Conservation (phyloP, 2,888 invertebrate species). For the Athetis lepigone region DNA sequence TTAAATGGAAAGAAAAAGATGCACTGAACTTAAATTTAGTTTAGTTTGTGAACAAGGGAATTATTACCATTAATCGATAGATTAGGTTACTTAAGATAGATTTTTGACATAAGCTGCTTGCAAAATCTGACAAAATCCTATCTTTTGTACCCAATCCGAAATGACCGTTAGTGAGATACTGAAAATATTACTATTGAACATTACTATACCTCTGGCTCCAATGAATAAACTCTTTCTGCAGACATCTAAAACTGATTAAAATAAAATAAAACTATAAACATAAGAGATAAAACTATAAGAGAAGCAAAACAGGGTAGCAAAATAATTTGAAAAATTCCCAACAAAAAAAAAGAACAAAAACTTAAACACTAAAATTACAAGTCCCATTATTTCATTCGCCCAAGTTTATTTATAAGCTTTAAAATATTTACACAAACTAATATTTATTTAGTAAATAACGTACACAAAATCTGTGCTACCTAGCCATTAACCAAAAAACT, state of each 20-base stretch:
- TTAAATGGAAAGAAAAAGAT: too few relatives aligned
- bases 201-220: constrained; percentile 23
- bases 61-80: too few relatives aligned
- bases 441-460: constrained; percentile 44
- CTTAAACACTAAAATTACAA: constrained; percentile 54
- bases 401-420: constrained; percentile 63
- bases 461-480: constrained; percentile 51
- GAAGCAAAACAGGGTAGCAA: constrained; percentile 1
- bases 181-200: background rate
- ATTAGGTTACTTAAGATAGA: too few relatives aligned
- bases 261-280: constrained; percentile 9
- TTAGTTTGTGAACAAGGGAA: too few relatives aligned
- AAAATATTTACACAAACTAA: constrained; percentile 60
- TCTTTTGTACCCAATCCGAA: too few relatives aligned
- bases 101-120: too few relatives aligned
- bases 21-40: too few relatives aligned
- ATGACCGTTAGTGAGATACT: constrained; percentile 1
- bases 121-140: too few relatives aligned
- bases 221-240: background rate
- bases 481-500: constrained; percentile 43
- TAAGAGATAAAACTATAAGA: constrained; percentile 5
- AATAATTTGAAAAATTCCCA: background rate
- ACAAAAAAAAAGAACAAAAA: constrained; percentile 9
- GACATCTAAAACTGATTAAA: constrained; percentile 21
- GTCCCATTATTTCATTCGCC: constrained; percentile 48